Conservation (phyloP, 1,140 invertebrate species). For the Zaprionus ghesquierei region DNA sequence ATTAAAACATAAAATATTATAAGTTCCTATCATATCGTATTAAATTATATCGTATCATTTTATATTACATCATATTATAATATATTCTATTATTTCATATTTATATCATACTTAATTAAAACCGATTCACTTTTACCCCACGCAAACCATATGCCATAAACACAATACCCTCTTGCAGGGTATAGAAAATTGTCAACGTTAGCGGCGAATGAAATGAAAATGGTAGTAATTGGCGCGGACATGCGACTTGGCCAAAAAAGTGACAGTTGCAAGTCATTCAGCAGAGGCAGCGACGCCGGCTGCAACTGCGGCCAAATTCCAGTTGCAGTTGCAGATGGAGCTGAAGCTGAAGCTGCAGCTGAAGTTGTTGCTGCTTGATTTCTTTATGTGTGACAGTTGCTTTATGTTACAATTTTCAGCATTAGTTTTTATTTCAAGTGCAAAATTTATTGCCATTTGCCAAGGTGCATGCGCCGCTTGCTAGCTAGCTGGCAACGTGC, state of each 20-base stretch:
- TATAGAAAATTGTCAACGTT: conserved; percentile 64
- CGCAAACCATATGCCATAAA: neutral
- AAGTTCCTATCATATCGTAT: too few species aligned
- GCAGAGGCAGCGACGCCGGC: neutral
- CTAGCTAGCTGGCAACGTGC: too few species aligned
- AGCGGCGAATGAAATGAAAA: conserved; percentile 73
- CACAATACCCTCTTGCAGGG: neutral
- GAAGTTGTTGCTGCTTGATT: conserved; percentile 56
- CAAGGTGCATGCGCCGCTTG: conserved; percentile 60
- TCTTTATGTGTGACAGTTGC: conserved; percentile 79
- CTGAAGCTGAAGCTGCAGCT: neutral
- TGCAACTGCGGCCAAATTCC: conserved; percentile 15
- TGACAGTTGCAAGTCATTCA: conserved; percentile 76
- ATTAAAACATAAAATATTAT: too few species aligned
- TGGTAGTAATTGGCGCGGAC: conserved; percentile 74
- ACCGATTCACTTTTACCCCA: neutral
- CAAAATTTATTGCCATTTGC: conserved; percentile 79
- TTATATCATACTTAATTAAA: too few species aligned
- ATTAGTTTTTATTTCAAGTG: conserved; percentile 80
- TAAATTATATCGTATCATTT: too few species aligned
- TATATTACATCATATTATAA: too few species aligned
- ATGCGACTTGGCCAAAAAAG: conserved; percentile 73
- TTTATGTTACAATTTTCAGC: conserved; percentile 77
- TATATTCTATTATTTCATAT: too few species aligned
- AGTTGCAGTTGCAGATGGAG: neutral